Evolutionary conservation across 2,888 invertebrate species (phyloP).

Genomic region (Campaea margaritaria): DNA sequence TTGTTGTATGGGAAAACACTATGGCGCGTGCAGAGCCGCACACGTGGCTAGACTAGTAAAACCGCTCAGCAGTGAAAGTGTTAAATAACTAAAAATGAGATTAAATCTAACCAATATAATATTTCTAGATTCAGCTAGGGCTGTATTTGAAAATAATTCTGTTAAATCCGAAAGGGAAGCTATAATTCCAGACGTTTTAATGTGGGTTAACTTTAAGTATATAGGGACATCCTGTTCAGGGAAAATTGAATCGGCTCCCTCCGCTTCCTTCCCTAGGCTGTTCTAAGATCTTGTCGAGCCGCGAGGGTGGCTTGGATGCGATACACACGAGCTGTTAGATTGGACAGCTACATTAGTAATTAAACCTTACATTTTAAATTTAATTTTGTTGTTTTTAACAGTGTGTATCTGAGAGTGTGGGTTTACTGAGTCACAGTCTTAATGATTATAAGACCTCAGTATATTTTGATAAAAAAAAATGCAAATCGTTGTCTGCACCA

Average conservation of each 20-base stretch:
- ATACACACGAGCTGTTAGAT: conserved; percentile 29
- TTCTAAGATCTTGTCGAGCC: conserved; percentile 30
- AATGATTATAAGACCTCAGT: too few species aligned
- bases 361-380: too few species aligned
- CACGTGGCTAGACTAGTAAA: too few species aligned
- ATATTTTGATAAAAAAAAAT: too few species aligned
- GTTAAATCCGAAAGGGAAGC: conserved; percentile 5
- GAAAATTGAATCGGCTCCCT: conserved; percentile 43
- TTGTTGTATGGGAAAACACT: too few species aligned
- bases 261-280: conserved; percentile 30
- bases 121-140: not conserved
- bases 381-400: too few species aligned
- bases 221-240: conserved; percentile 34
- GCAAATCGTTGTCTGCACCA: too few species aligned
- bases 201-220: conserved; percentile 32
- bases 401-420: too few species aligned
- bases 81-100: not conserved
- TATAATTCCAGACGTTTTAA: conserved; percentile 19
- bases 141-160: not conserved
- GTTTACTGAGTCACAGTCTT: too few species aligned
- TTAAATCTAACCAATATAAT: not conserved
- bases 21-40: too few species aligned
- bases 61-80: too few species aligned
- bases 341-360: conserved; percentile 2
- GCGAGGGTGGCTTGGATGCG: conserved; percentile 21